A percentile compares a stretch with the other conserved stretches of the same genome.
These are phyloP conservation scores for Eremophila alpestris DNA, from an alignment of 2,797 vertebrate species.

Conservation along the genomic window DNA sequence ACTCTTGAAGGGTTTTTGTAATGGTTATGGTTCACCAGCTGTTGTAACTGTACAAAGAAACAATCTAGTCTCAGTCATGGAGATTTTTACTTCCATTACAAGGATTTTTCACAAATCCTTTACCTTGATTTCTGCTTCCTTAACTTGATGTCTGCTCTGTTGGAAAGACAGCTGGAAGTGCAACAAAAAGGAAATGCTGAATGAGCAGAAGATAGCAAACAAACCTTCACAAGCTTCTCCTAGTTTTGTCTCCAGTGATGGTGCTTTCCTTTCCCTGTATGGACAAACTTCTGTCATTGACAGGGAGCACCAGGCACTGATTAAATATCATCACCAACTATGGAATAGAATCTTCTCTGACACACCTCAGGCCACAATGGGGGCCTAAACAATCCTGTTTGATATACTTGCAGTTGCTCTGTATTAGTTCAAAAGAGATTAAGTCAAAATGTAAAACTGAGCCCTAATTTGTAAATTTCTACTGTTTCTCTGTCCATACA, in stretches of 20 bases:
- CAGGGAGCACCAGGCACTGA: not conserved
- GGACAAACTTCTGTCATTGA: accelerated
- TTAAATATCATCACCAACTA: not conserved
- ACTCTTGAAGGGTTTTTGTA: not conserved
- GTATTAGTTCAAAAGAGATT: not conserved
- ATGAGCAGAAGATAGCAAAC: not conserved
- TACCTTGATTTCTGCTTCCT: not conserved
- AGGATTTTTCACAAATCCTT: not conserved
- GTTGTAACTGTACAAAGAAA: not conserved
- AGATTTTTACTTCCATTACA: not conserved
- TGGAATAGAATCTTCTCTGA: not conserved
- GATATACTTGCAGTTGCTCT: not conserved
- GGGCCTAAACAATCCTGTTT: not conserved
- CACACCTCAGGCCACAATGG: not conserved
- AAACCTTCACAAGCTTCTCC: not conserved
- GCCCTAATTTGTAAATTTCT: not conserved
- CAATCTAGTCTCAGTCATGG: not conserved
- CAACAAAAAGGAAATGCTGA: slow-evolving; percentile 25
- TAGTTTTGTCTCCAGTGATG: not conserved
- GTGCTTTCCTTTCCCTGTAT: not conserved
- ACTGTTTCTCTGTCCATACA: not conserved
- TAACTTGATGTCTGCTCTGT: not conserved
- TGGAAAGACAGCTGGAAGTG: not conserved
- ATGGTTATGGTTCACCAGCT: not conserved
- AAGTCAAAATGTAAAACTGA: not conserved